Evolutionary conservation across 2,797 vertebrate species (phyloP), one percentile per base, ranked within the genome.

Genomic region (Sebastiscus albofasciatus): DNA sequence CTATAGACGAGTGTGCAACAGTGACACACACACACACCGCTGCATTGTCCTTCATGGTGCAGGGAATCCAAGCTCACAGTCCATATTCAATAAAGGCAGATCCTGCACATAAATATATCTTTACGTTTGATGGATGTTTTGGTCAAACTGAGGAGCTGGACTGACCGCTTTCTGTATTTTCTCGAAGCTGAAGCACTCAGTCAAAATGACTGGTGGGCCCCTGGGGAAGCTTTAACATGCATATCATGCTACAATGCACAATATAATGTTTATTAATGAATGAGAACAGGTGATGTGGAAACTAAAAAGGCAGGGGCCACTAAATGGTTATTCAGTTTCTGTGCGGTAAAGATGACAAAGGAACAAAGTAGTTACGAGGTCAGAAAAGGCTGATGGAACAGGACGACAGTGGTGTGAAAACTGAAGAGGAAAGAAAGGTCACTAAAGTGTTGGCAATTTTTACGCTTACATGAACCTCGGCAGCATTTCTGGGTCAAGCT

Each of bases 31-130:
- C 31, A 61, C 49, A 59, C 67, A 59, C 62, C 11, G 11, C 65
- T 68, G 74, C 79, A 80, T 60, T 82, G 75, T 59, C 77, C 86
- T 89, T 76, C 72, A 85, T 49, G 76, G 72, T 77, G 77, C 59
- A 75, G 54, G 20, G 31, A 66, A 64, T 81, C 42, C 36, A 76
- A 42, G 33, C 58, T 68, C 75, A 56, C 68, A 74, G 31, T 66
- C 55, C 14, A 69, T 24, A 68, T 65, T 65, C 14, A 34, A 24
- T 22, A 68, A 61, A 73, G 67, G 52, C 56, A 67, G 29, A 22
- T 72, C 72, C 59, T 68, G 42, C 54, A 59, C 29, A 52, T 54
- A 34, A 34, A 72, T 67, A 34, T 72, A n/a, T 72, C 5, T 66
- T 68, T 46, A 16, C 8, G 27, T 73, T 42, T 27, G 16, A 56